These are phyloP conservation scores for Lasioglossum zephyrum DNA, from an alignment of 2,888 invertebrate genomes.

Conservation along the genomic window DNA sequence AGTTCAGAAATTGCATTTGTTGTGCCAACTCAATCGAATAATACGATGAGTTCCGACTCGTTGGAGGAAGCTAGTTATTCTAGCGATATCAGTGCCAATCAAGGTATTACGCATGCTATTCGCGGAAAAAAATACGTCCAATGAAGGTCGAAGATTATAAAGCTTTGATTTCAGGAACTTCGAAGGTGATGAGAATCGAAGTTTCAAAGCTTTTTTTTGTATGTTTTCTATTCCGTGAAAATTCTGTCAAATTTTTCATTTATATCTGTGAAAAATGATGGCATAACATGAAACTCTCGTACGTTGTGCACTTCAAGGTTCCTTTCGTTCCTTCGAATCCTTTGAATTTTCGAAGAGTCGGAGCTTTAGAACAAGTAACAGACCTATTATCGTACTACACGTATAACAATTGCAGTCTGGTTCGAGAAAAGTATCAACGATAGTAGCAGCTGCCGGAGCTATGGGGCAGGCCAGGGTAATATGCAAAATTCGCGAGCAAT, in stretches of 20 bases:
- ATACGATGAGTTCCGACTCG: constrained; percentile 70
- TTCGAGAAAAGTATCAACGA: constrained; percentile 88
- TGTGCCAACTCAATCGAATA: constrained; percentile 88
- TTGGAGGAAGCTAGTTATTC: constrained; percentile 78
- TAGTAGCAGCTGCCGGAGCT: constrained; percentile 71
- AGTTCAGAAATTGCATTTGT: constrained; percentile 97
- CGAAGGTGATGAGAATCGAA: too few species aligned
- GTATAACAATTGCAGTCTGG: constrained; percentile 78
- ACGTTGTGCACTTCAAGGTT: too few species aligned
- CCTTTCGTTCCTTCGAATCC: too few species aligned
- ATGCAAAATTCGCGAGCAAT: constrained; percentile 88
- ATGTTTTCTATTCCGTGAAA: too few species aligned
- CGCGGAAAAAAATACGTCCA: background rate
- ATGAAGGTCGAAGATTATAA: background rate
- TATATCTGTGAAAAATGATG: too few species aligned
- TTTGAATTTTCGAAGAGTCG: too few species aligned
- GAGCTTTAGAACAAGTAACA: too few species aligned
- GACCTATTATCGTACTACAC: background rate
- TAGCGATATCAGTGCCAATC: constrained; percentile 76
- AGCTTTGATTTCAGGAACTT: too few species aligned
- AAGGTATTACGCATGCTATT: constrained; percentile 68
- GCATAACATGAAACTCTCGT: too few species aligned
- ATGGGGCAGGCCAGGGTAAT: constrained; percentile 65
- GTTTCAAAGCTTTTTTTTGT: too few species aligned
- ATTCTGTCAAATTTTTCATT: too few species aligned